These are phyloP conservation scores for Deladenus siricidicola DNA, from an alignment of 2,888 invertebrate species.

Conservation along the genomic window DNA sequence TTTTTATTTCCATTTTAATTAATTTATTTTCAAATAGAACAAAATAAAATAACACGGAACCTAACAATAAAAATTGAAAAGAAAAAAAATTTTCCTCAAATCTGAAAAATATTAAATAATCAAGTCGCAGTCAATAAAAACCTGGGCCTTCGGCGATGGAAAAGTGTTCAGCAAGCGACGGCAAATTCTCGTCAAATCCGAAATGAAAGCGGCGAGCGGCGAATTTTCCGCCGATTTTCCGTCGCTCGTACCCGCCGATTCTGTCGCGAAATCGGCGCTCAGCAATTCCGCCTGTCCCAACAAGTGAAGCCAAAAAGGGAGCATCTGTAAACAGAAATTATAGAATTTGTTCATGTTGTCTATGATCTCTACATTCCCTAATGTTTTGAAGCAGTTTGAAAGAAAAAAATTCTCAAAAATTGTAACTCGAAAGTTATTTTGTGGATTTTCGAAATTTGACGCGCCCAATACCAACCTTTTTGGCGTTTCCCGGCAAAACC, in stretches of 20 bases:
- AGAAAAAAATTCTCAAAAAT: background rate
- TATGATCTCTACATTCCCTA: too few species aligned
- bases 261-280: background rate
- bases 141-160: background rate
- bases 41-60: too few species aligned
- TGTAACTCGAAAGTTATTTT: background rate
- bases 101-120: background rate
- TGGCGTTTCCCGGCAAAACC: too few species aligned
- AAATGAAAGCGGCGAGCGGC: background rate
- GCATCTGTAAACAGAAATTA: too few species aligned
- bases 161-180: background rate
- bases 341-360: too few species aligned
- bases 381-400: too few species aligned
- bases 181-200: background rate
- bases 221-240: background rate
- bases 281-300: background rate
- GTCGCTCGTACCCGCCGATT: background rate
- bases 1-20: background rate
- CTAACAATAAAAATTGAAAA: too few species aligned
- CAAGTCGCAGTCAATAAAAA: background rate
- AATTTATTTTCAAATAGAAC: background rate
- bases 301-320: constrained; percentile 6
- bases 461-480: too few species aligned
- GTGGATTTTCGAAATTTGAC: too few species aligned
- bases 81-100: background rate